phyloP scores from a whole-genome alignment of 1,140 invertebrate genomes.

The Halictus rubicundus region DNA sequence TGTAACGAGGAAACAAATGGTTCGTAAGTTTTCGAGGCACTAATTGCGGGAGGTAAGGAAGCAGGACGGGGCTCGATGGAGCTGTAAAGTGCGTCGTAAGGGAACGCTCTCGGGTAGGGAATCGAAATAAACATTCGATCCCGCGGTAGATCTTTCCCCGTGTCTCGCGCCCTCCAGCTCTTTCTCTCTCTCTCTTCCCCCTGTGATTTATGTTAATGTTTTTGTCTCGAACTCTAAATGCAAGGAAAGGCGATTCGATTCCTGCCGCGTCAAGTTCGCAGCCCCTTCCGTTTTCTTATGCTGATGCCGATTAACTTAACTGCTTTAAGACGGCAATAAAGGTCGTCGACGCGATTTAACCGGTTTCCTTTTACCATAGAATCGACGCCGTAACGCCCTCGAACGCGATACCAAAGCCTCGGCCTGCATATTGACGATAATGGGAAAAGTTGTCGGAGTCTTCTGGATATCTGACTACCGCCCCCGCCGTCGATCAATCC shows the following conservation, averaged over 20 bases:
- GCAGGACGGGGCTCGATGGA: conserved; percentile 52
- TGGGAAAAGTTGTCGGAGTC: conserved; percentile 74
- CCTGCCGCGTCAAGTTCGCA: conserved; percentile 54
- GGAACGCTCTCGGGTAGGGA: conserved; percentile 61
- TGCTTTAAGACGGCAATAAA: conserved; percentile 79
- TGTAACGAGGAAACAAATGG: conserved; percentile 51
- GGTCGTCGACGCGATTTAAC: conserved; percentile 77
- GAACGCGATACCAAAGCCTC: conserved; percentile 60
- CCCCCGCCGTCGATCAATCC: conserved; percentile 73
- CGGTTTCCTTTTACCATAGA: conserved; percentile 72
- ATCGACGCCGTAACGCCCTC: conserved; percentile 53
- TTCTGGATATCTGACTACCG: conserved; percentile 68
- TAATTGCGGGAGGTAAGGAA: conserved; percentile 69
- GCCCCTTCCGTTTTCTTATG: conserved; percentile 59
- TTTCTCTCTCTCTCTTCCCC: background rate
- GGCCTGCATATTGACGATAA: conserved; percentile 76
- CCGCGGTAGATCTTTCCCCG: conserved; percentile 48
- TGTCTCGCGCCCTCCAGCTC: conserved; percentile 3
- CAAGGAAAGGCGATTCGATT: conserved; percentile 78
- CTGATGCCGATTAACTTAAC: conserved; percentile 78
- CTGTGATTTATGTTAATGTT: conserved; percentile 81
- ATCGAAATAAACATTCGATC: conserved; percentile 77
- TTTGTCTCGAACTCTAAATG: conserved; percentile 79
- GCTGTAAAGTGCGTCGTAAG: conserved; percentile 54
- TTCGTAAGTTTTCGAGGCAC: conserved; percentile 57